These are phyloP conservation scores for Pachypeltis micranthus DNA, from an alignment of 1,140 invertebrate species.

Conservation along the genomic window DNA sequence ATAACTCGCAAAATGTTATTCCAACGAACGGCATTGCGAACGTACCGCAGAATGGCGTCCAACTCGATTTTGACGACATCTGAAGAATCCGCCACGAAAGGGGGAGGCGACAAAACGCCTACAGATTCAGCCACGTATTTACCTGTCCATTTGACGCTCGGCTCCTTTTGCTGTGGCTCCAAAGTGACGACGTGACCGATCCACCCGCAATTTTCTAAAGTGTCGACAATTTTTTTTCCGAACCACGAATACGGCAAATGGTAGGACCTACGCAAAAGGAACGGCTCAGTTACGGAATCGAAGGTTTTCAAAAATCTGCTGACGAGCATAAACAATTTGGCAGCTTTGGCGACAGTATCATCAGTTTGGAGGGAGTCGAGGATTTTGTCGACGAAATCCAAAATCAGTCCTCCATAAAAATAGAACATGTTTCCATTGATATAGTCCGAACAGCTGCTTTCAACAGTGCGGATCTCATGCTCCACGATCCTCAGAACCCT, in stretches of 20 bases:
- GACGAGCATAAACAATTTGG: constrained; percentile 4
- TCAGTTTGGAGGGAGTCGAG: background rate
- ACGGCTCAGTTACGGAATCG: background rate
- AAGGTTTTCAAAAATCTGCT: background rate
- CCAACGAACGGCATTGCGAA: constrained; percentile 5
- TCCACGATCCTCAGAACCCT: background rate
- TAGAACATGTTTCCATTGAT: background rate
- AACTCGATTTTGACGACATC: background rate
- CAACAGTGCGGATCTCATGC: background rate
- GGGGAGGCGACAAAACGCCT: background rate
- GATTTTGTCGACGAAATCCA: constrained; percentile 3
- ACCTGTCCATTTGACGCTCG: background rate
- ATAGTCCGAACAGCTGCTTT: constrained; percentile 1
- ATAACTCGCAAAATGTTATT: constrained; percentile 10
- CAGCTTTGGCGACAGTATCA: no score
- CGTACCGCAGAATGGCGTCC: background rate
- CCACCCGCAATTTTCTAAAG: background rate
- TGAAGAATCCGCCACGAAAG: background rate
- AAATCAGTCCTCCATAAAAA: constrained; percentile 2
- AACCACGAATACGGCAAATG: constrained; percentile 12
- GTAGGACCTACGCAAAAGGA: background rate
- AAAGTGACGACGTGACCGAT: background rate
- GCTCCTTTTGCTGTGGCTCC: background rate
- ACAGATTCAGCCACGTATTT: background rate
- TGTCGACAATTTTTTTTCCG: constrained; percentile 5